phyloP scores from a whole-genome alignment of 2,113 vertebrate species.

The Coreoperca whiteheadi region DNA sequence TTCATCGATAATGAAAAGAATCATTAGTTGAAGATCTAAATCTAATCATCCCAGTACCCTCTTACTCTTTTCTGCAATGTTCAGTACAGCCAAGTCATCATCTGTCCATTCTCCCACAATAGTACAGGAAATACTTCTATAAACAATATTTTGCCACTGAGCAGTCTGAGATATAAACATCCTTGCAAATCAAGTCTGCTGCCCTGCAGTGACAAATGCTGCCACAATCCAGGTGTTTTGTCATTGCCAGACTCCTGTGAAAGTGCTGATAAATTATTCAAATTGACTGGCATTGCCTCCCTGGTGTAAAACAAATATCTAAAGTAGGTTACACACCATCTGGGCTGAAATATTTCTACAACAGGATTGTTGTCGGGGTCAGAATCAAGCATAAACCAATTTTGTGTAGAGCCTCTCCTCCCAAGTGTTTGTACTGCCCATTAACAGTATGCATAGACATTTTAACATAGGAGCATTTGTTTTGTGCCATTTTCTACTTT shows the following conservation, averaged over 20 bases:
- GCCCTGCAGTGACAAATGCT: conserved; percentile 39
- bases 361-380: conserved; percentile 18
- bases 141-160: neutral
- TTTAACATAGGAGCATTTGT: neutral
- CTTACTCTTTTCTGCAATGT: neutral
- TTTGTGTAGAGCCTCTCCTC: neutral
- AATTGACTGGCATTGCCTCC: conserved; percentile 34
- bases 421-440: neutral
- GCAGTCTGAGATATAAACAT: conserved; percentile 17
- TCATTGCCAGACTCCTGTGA: conserved; percentile 45
- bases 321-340: conserved; percentile 43
- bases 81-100: neutral
- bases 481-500: neutral
- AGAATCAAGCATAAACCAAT: conserved; percentile 28
- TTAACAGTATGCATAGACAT: neutral
- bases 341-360: conserved; percentile 42
- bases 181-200: conserved; percentile 8
- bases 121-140: neutral
- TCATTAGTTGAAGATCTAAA: neutral
- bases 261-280: conserved; percentile 62
- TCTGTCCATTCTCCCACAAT: neutral
- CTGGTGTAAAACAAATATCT: conserved; percentile 45
- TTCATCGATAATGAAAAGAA: neutral
- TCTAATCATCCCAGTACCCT: neutral
- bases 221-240: conserved; percentile 51